phyloP scores from a whole-genome alignment of 92 coral and sea anemone species.

The Zoanthus sansibaricus region DNA sequence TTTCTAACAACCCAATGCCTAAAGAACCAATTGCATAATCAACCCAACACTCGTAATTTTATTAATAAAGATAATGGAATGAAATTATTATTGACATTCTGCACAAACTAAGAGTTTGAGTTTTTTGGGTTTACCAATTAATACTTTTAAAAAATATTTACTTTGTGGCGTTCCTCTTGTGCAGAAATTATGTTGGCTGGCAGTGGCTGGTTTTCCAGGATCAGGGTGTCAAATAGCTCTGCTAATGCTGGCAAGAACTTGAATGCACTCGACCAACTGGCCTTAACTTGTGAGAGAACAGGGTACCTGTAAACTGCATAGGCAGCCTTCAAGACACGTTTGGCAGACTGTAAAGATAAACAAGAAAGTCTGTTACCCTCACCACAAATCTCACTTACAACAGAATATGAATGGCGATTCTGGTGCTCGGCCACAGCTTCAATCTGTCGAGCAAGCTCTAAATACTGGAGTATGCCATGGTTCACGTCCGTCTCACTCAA shows the following conservation, averaged over 20 bases:
- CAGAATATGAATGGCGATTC: constrained; percentile 17
- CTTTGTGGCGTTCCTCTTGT: neutral
- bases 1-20: neutral
- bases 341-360: neutral
- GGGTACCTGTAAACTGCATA: constrained; percentile 3
- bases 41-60: neutral
- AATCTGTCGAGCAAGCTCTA: neutral
- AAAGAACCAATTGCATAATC: neutral
- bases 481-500: neutral
- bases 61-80: neutral
- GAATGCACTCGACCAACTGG: neutral
- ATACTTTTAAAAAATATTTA: neutral
- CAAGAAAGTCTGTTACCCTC: constrained; percentile 1
- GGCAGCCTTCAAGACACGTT: neutral
- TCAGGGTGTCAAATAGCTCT: neutral
- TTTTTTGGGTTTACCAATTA: neutral
- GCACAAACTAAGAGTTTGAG: neutral
- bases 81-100: neutral
- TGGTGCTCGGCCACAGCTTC: neutral
- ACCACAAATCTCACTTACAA: constrained; percentile 7
- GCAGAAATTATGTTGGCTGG: neutral
- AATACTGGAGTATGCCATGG: neutral
- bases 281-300: constrained; percentile 12
- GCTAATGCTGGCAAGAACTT: neutral
- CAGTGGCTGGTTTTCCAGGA: neutral